Conservation (phyloP, 2,113 vertebrate species). For the Mustelus asterias region DNA sequence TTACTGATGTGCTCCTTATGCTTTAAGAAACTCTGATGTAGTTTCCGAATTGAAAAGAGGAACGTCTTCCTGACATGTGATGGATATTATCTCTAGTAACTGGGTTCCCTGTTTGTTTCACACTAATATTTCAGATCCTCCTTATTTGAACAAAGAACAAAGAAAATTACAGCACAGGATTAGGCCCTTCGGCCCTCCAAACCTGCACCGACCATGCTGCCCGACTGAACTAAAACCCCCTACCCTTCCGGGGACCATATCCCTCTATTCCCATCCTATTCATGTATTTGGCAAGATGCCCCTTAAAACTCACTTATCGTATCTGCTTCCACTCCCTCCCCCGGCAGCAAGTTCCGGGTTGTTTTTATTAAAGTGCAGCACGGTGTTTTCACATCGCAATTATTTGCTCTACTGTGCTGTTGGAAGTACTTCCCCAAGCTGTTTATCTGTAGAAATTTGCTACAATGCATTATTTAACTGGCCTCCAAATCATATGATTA, state of each 20-base stretch:
- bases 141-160: not conserved
- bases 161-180: too few species aligned
- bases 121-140: not conserved
- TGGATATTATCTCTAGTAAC: not conserved
- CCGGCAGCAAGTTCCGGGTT: not conserved
- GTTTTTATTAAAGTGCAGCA: not conserved
- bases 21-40: not conserved
- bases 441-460: not conserved
- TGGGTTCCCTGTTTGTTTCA: not conserved
- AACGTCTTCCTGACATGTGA: not conserved
- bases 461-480: not conserved
- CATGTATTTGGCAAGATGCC: too few species aligned
- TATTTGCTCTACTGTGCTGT: not conserved
- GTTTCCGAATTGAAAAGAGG: not conserved
- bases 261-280: too few species aligned
- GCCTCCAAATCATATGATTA: not conserved
- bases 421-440: not conserved
- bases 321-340: too few species aligned
- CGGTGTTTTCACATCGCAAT: not conserved
- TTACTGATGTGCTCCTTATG: not conserved
- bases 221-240: too few species aligned
- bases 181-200: too few species aligned
- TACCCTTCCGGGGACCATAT: too few species aligned
- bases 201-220: too few species aligned
- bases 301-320: too few species aligned